Evolutionary conservation across 1,140 invertebrate genomes (phyloP).

Genomic region (Formica exsecta): DNA sequence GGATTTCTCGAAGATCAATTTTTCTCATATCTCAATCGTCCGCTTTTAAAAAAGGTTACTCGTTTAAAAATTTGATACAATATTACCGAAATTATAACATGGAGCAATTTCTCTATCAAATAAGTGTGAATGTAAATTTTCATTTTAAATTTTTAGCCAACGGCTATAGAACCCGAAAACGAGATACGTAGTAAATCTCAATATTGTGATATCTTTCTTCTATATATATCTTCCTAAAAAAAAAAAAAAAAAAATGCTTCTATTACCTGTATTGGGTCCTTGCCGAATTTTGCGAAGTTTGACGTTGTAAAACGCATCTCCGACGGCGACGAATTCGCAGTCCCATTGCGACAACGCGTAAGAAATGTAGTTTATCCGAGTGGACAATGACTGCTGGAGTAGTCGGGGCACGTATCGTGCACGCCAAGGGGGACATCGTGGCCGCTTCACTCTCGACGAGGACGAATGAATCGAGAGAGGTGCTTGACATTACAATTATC

Average conservation of each 20-base stretch:
- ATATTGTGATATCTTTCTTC: no score
- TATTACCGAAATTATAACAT: no score
- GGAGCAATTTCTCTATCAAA: no score
- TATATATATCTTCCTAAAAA: neutral
- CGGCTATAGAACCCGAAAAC: no score
- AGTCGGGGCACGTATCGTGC: conserved; percentile 58
- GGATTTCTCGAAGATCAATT: no score
- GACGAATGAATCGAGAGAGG: conserved; percentile 62
- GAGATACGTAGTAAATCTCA: no score
- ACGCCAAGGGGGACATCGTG: conserved; percentile 49
- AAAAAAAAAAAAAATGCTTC: neutral
- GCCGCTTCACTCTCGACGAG: conserved; percentile 60
- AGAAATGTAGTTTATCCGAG: conserved; percentile 63
- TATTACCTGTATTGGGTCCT: neutral
- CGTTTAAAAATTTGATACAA: no score
- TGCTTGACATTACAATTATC: conserved; percentile 64
- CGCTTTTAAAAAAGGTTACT: no score
- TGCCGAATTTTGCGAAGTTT: conserved; percentile 40
- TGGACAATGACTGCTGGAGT: conserved; percentile 59
- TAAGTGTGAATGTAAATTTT: no score
- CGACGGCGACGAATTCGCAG: conserved; percentile 37
- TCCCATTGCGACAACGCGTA: conserved; percentile 59
- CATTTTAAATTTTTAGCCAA: no score
- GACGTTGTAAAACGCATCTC: conserved; percentile 31
- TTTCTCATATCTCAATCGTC: no score